Base-by-base conservation (phyloP, 2,888 invertebrate genomes). In the Tenthredo livida region DNA sequence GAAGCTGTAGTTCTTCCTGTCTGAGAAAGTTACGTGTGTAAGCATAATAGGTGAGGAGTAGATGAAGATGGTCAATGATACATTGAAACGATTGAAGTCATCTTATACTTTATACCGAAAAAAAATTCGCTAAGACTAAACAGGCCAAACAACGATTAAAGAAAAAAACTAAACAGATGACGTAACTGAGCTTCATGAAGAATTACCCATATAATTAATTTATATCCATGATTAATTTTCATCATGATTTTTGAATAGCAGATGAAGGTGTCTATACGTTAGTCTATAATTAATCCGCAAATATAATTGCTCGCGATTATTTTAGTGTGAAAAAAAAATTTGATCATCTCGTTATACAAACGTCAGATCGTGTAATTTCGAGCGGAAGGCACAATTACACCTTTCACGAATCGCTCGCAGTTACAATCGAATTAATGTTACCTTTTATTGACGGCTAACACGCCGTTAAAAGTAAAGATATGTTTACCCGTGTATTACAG, bases 381-480 rank as follows among this genome's bases (percentile, higher is more conserved):
- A 77, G 33, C 33, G 50, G 17, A 77, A 47, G 50, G 77, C 50
- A 77, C 54, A 77, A 77, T 77, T 77, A 77, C 25, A 77, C 77
- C 77, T 77, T 77, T 29, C 47, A 77, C 77, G 50, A 54, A 77
- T 77, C 29, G 77, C 77, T 77, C 77, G 47, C 50, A 77, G 50
- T 77, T 77, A 77, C 29, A 77, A 77, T 77, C 54, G 54, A 77
- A 77, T 75, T 77, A 77, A 77, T 54, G 77, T 47, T 77, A 54
- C 77, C 54, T 77, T 77, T 77, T 77, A 77, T 77, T 77, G 50
- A 58, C 73, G 73, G 84, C 37, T 40, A 84, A 73, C 84, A 61
- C 61, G 58, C 84, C 84, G 58, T 84, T 84, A 72, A 84, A 84
- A 43, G 54, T 84, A 37, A 84, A 75, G 54, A 84, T 70, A 70